Base-by-base conservation (phyloP, 2,113 vertebrate species). In the Planiliza haematocheilus region DNA sequence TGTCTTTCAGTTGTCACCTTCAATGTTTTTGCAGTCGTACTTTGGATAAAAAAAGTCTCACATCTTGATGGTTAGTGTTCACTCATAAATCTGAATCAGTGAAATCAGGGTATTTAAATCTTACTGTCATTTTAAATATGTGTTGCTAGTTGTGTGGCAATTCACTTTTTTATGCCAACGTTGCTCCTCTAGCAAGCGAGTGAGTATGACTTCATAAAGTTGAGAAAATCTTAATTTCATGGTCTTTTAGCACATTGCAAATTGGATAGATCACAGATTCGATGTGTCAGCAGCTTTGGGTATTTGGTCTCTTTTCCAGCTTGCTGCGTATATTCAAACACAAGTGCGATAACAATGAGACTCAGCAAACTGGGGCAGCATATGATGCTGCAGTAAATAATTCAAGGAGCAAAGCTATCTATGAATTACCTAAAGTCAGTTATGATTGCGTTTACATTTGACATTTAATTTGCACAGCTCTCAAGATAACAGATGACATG, bases 171-270 rank as follows among this genome's bases (percentile, higher is more conserved):
- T 39, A 11, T 18, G 41, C 10, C 38, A n/a, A 43, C 18, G 24
- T 39, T 4, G 17, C 64, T 12, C 24, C 48, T 38, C 18, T 18
- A 7, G 4, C 12, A 57, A 18, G 30, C 50, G 10, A 39, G 50
- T 58, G 57, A 34, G 1, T 7, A 10, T 1, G 30, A n/a, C 49
- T 78, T 50, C 62, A 75, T 73, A 17, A 49, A 60, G 65, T 52
- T 41, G 51, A 42, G 24, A 71, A 67, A 70, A 81, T 50, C 13
- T 75, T 81, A 70, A 81, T 81, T 84, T 78, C 76, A 82, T 18
- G 63, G 84, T 61, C 10, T 55, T 45, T 4, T 11, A 39, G 77
- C 43, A 43, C 45, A 53, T 3, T 24, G 34, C 34, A 69, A 36
- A 71, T 14, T 36, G 13, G 41, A 52, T 14, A 63, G 55, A 68